Evolutionary conservation across 2,888 invertebrate genomes (phyloP).

Genomic region (Rhopalosiphum nymphaeae): DNA sequence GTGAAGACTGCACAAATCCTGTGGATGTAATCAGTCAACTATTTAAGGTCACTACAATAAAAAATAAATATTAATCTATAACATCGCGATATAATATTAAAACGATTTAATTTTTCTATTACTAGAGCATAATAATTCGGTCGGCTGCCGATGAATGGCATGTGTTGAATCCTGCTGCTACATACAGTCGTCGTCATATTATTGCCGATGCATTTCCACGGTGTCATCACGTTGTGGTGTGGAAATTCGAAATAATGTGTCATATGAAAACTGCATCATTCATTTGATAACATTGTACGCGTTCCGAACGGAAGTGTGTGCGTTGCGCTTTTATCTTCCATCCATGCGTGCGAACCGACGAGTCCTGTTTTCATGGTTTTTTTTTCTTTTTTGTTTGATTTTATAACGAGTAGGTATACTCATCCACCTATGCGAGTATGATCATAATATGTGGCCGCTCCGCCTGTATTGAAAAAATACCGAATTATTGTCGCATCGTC

Average conservation of each 20-base stretch:
- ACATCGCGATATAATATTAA: no score
- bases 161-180: not conserved
- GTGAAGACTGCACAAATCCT: not conserved
- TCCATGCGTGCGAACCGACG: not conserved
- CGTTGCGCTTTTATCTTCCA: not conserved
- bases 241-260: not conserved
- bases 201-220: not conserved
- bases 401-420: not conserved
- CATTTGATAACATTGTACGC: not conserved
- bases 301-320: not conserved
- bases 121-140: not conserved
- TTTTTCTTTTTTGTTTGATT: not conserved
- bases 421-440: not conserved
- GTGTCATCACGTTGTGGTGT: not conserved
- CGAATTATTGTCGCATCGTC: not conserved
- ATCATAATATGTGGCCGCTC: not conserved
- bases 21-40: not conserved
- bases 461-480: not conserved
- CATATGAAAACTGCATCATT: not conserved
- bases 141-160: not conserved
- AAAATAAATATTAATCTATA: no score
- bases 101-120: not conserved
- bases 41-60: not conserved
- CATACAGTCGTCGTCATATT: not conserved
- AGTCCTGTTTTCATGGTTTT: not conserved